A percentile compares a stretch with the other conserved stretches of the same genome.
These are phyloP conservation scores for Plemyria rubiginata DNA, from an alignment of 2,888 invertebrate species.

Conservation along the genomic window DNA sequence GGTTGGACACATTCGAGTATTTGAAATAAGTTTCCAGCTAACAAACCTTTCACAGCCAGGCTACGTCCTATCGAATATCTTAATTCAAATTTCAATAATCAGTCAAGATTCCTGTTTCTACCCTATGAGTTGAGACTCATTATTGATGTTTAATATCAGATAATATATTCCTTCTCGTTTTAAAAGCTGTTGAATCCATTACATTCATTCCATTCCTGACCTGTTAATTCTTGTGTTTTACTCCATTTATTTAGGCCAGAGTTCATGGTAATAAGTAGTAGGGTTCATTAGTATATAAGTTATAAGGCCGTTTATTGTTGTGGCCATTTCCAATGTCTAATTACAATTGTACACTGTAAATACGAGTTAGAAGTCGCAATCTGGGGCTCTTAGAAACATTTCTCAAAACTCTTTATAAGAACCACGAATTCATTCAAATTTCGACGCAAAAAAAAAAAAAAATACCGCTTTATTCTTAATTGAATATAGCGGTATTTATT, in stretches of 20 bases:
- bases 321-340: neutral
- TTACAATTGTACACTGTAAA: neutral
- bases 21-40: slow-evolving; percentile 8
- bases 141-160: slow-evolving; percentile 6
- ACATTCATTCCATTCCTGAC: neutral
- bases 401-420: neutral
- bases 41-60: slow-evolving; percentile 9
- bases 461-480: neutral
- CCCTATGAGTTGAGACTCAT: slow-evolving; percentile 11
- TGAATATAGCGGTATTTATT: neutral
- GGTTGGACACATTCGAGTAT: slow-evolving; percentile 8
- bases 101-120: slow-evolving; percentile 28
- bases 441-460: neutral
- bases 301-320: neutral
- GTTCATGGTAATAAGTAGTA: too few relatives aligned
- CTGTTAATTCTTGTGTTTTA: neutral
- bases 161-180: neutral
- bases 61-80: slow-evolving; percentile 19
- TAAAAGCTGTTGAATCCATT: neutral
- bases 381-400: neutral
- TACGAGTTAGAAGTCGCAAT: neutral
- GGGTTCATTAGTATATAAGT: too few relatives aligned
- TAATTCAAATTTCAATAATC: slow-evolving; percentile 26
- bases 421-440: neutral
- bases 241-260: neutral